phyloP scores from a whole-genome alignment of 2,888 invertebrate genomes.

The Seladonia tumulorum region DNA sequence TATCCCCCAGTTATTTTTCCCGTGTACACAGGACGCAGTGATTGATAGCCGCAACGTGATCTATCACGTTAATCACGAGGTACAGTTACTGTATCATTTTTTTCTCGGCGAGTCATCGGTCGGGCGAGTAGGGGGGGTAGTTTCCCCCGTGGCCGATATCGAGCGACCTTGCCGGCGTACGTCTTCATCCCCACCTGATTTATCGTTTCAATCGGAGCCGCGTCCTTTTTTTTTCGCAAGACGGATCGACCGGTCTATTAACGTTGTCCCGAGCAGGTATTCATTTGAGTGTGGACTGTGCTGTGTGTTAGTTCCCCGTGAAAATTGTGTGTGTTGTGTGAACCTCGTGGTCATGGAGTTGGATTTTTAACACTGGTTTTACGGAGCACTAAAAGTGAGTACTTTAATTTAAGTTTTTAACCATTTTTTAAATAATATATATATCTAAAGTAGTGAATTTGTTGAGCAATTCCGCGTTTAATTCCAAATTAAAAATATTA shows the following conservation, averaged over 20 bases:
- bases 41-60: constrained; percentile 48
- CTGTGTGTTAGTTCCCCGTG: not conserved
- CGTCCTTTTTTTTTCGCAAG: not conserved
- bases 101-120: constrained; percentile 15
- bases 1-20: not conserved
- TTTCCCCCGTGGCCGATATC: not conserved
- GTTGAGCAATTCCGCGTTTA: too few species aligned
- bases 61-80: constrained; percentile 55
- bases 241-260: not conserved
- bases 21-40: not conserved
- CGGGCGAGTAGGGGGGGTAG: not conserved
- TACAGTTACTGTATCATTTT: constrained; percentile 37
- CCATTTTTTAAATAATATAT: too few species aligned
- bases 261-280: not conserved
- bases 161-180: not conserved
- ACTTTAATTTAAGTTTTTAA: too few species aligned
- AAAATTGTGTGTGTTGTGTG: too few species aligned
- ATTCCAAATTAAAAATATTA: too few species aligned
- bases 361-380: too few species aligned
- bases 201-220: constrained; percentile 2
- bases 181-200: constrained; percentile 12
- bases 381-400: too few species aligned
- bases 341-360: too few species aligned
- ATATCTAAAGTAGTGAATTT: too few species aligned
- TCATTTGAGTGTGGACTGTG: not conserved